Conservation (phyloP, 2,113 vertebrate species). For the Psammodynastes pulverulentus region DNA sequence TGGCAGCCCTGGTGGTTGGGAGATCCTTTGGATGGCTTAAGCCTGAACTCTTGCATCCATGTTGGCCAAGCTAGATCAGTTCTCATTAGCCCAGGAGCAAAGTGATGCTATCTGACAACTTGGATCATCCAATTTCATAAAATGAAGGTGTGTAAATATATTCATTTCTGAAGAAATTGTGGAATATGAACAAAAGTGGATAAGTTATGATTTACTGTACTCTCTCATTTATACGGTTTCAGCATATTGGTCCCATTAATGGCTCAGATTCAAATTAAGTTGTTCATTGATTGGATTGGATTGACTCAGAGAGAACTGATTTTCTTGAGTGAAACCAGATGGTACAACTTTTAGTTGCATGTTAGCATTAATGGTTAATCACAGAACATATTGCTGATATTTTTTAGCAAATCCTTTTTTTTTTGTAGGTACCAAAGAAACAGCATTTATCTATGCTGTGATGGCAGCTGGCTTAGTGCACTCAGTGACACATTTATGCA, state of each 20-base stretch:
- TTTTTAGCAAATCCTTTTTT: conserved; percentile 1
- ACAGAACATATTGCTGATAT: accelerated
- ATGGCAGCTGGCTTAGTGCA: conserved; percentile 89
- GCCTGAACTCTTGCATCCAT: background rate
- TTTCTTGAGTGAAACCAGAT: background rate
- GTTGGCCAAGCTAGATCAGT: background rate
- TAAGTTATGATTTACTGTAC: background rate
- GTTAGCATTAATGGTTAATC: background rate
- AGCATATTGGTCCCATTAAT: background rate
- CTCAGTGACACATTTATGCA: conserved; percentile 87
- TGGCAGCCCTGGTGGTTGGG: background rate
- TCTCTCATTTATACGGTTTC: background rate
- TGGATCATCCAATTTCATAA: background rate
- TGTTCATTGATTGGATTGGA: background rate
- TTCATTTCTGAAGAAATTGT: background rate
- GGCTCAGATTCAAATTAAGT: background rate
- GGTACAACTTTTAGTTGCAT: background rate
- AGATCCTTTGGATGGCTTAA: background rate
- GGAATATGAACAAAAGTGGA: background rate
- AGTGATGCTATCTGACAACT: background rate
- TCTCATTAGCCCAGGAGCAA: background rate
- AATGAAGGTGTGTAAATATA: background rate
- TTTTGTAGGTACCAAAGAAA: conserved; percentile 89
- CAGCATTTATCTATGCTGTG: conserved; percentile 86
- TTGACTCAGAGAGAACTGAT: background rate